Conservation (phyloP, 23 tunicate species). For the Aplidium turbinatum region DNA sequence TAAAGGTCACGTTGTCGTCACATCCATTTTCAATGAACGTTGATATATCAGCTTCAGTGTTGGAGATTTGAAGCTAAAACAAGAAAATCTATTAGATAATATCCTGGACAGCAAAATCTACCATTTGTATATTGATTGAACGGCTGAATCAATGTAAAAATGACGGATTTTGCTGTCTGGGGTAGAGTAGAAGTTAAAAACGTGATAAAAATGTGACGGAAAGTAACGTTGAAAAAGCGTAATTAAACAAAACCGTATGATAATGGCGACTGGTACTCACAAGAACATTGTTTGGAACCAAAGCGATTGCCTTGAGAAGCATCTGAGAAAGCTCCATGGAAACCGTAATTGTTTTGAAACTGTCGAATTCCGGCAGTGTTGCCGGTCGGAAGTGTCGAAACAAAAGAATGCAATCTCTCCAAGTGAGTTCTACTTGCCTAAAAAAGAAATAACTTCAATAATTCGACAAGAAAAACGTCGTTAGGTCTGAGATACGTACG, state of each 20-base stretch:
- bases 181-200: too few species aligned
- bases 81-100: neutral
- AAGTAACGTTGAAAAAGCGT: neutral
- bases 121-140: too few species aligned
- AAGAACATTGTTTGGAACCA: constrained; percentile 4
- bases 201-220: neutral
- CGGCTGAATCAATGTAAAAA: neutral
- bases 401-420: constrained; percentile 52
- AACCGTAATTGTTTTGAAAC: constrained; percentile 91
- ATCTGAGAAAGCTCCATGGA: constrained; percentile 54
- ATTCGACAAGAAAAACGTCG: too few species aligned
- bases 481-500: too few species aligned
- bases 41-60: constrained; percentile 38
- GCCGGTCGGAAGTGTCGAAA: constrained; percentile 61
- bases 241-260: neutral
- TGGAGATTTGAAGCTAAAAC: constrained; percentile 33
- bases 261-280: constrained; percentile 4
- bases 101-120: too few species aligned
- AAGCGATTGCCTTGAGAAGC: constrained; percentile 11
- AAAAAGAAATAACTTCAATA: neutral
- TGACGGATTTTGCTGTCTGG: too few species aligned
- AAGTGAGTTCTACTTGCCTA: constrained; percentile 46
- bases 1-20: constrained; percentile 1
- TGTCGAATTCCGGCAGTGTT: constrained; percentile 83
- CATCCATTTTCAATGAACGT: constrained; percentile 31